A percentile compares a stretch with the other conserved stretches of the same genome.
Conservation (phyloP, 2,113 vertebrate species). For the Odocoileus hemionus region DNA sequence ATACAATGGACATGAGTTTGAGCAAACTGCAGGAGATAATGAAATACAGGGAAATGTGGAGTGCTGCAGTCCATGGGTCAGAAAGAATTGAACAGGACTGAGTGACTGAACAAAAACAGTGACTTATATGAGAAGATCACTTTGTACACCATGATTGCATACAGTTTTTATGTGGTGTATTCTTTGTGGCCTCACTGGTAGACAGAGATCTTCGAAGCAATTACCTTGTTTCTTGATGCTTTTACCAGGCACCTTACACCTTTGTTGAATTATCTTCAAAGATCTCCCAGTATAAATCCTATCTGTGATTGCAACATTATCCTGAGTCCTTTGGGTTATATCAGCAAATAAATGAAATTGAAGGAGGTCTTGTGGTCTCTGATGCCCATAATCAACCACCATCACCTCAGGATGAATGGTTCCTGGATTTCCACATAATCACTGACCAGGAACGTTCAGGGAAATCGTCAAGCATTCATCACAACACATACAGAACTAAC, state of each 20-base stretch:
- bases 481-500: neutral
- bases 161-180: neutral
- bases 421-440: neutral
- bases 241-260: neutral
- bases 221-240: neutral
- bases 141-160: neutral
- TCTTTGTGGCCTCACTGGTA: neutral
- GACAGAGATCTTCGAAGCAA: neutral
- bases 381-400: neutral
- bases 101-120: neutral
- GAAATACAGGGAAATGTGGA: neutral
- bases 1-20: neutral
- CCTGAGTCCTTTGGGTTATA: neutral
- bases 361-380: neutral
- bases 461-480: rapidly evolving
- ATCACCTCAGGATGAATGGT: neutral
- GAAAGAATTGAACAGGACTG: neutral
- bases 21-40: neutral
- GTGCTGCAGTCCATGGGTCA: neutral
- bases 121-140: neutral
- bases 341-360: neutral
- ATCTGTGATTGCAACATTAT: neutral
- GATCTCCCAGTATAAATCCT: neutral
- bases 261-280: neutral
- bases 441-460: neutral